Evolutionary conservation across 2,113 vertebrate species (phyloP), one percentile per base, ranked within the genome.

Genomic region (Oxygymnocypris stewartii): DNA sequence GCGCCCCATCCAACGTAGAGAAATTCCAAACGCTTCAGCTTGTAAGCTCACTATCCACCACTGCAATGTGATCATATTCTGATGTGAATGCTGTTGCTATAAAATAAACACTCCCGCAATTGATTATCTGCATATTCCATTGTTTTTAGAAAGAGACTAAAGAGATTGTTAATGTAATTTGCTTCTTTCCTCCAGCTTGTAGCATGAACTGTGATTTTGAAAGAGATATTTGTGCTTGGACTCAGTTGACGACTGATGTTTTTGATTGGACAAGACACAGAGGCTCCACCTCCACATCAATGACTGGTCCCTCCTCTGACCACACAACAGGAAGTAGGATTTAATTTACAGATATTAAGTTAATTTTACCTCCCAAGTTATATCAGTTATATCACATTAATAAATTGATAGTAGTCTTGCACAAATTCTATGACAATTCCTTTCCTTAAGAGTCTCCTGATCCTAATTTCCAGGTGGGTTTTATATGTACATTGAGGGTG

Each of bases 401-500:
- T 6, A 40, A 40, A 47, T 87, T 3, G n/a, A 59, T 61, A 3
- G n/a, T n/a, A n/a, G n/a, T n/a, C n/a, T 11, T n/a, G 7, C 59
- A 9, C 23, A 25, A n/a, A 23, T 57, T 57, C 14, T 20, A 6
- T 54, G 42, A 44, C 42, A 54, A 54, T 54, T 18, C 6, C 4
- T 57, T 16, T 57, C 1, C 51, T 57, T 16, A 51, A 51, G 4
- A 51, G 1, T 40, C 6, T 6, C 6, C 37, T 40, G n/a, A n/a
- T n/a, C n/a, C n/a, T n/a, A n/a, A n/a, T n/a, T 51, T 51, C 13
- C 87, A 95, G 94, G 82, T 9, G 95, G 95, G 49, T 92, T 93
- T 87, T 96, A 95, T 78, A 85, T 97, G 83, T 96, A 95, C 89
- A 93, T 44, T 0, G 91, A 95, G 79, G 95, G 92, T 2, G 90